Conservation (phyloP, 2,797 vertebrate species). For the Synanceia verrucosa region DNA sequence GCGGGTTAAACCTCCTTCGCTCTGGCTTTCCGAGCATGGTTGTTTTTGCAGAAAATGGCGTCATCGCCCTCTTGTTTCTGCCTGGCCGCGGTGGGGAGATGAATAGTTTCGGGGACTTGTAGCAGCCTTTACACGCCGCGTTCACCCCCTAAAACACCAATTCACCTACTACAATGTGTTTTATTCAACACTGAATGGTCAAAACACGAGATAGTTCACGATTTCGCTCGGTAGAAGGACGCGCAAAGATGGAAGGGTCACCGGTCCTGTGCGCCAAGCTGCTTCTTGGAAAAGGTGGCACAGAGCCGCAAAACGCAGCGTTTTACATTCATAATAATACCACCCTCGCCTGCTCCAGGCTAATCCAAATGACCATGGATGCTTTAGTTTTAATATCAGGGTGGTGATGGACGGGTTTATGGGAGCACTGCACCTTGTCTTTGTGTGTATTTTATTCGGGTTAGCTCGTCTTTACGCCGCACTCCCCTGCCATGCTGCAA, state of each 20-base stretch:
- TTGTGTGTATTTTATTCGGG: slow-evolving; percentile 78
- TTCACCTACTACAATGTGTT: slow-evolving; percentile 40
- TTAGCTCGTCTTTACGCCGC: slow-evolving; percentile 86
- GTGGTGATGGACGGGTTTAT: slow-evolving; percentile 41
- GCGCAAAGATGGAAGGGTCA: slow-evolving; percentile 89
- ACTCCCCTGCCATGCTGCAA: slow-evolving; percentile 85
- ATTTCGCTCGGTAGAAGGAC: slow-evolving; percentile 76
- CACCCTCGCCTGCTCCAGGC: background rate
- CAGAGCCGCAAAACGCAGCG: slow-evolving; percentile 85
- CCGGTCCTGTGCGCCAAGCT: slow-evolving; percentile 83
- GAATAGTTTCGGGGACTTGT: slow-evolving; percentile 77
- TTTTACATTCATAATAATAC: slow-evolving; percentile 56
- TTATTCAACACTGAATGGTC: slow-evolving; percentile 6
- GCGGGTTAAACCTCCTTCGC: slow-evolving; percentile 71
- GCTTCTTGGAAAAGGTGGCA: slow-evolving; percentile 82
- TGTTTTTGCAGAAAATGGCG: slow-evolving; percentile 85
- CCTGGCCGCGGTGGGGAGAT: slow-evolving; percentile 81
- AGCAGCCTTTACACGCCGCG: slow-evolving; percentile 33
- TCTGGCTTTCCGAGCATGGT: slow-evolving; percentile 77
- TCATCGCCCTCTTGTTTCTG: slow-evolving; percentile 82
- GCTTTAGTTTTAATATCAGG: slow-evolving; percentile 18
- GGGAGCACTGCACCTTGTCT: slow-evolving; percentile 62
- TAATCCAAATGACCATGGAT: slow-evolving; percentile 13
- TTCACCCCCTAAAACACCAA: slow-evolving; percentile 14
- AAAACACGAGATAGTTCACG: background rate